Conservation (phyloP, 2,797 vertebrate genomes). For the Cygnus olor region DNA sequence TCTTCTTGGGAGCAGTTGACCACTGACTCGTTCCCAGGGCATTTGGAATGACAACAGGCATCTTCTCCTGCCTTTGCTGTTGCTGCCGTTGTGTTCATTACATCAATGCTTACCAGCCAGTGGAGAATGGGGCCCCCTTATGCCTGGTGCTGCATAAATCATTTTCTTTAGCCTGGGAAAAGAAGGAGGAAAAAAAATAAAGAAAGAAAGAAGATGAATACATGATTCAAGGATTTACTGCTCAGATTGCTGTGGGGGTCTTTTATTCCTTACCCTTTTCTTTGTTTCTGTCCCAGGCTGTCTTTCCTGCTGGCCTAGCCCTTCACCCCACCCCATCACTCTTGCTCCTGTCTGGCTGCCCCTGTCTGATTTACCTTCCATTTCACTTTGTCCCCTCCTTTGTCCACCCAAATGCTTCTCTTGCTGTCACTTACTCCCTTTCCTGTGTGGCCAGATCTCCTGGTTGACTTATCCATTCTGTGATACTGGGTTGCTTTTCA, state of each 20-base stretch:
- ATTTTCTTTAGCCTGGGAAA: constrained; percentile 62
- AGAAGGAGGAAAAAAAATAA: background rate
- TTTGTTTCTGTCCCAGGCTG: constrained; percentile 53
- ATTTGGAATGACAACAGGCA: constrained; percentile 52
- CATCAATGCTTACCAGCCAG: constrained; percentile 51
- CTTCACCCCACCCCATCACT: constrained; percentile 54
- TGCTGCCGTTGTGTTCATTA: constrained; percentile 36
- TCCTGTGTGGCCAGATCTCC: constrained; percentile 36
- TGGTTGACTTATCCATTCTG: constrained; percentile 37
- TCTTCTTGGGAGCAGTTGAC: constrained; percentile 39
- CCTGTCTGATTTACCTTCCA: constrained; percentile 60
- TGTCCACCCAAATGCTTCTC: background rate
- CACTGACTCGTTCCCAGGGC: constrained; percentile 29
- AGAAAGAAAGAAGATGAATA: constrained; percentile 51
- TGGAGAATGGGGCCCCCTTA: constrained; percentile 63
- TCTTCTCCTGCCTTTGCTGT: constrained; percentile 41
- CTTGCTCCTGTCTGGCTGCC: constrained; percentile 4
- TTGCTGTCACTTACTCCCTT: constrained; percentile 4
- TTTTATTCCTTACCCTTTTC: constrained; percentile 56
- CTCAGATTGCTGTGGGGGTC: constrained; percentile 60
- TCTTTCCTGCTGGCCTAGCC: constrained; percentile 55
- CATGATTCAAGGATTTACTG: constrained; percentile 64
- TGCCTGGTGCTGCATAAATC: constrained; percentile 69
- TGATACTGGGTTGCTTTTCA: constrained; percentile 63
- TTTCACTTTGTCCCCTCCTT: constrained; percentile 15